Evolutionary conservation across 2,113 vertebrate species (phyloP), one percentile per base, ranked within the genome.

Genomic region (Corythornis vintsioides): DNA sequence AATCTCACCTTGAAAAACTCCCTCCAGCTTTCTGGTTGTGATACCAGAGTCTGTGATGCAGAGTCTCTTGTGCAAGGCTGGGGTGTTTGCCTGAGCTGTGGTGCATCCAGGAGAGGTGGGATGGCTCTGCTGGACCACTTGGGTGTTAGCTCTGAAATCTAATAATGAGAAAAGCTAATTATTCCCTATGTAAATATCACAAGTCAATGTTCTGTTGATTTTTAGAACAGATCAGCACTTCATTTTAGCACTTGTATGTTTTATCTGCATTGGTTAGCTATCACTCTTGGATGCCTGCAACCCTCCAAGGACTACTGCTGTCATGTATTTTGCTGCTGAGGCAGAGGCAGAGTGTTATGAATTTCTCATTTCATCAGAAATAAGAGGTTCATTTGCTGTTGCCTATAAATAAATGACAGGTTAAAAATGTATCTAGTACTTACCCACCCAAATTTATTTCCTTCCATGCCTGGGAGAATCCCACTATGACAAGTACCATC

Each of bases 81-180:
- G 0, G 3, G 6, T 14, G 31, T 47, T 63, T 69, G 33, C 61
- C 61, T 10, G 22, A 69, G 69, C 6, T 1, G 0, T 29, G 80
- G 29, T 15, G 17, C 55, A n/a, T 7, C 45, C 7, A 1, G 33
- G 47, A 65, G 74, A 59, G 45, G 35, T 40, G 52, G 33, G 47
- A 8, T 35, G 42, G 24, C 71, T 75, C 55, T 87, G 50, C 31
- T 85, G 75, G 76, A 33, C 65, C 26, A 43, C 22, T 15, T 55
- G 61, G 29, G n/a, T 56, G 57, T 40, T 48, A 52, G 50, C 43
- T 80, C 43, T 40, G 60, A 92, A 74, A 83, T 40, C 31, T 86
- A 76, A 42, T 79, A 87, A 89, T 18, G 69, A 57, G 76, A 74
- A 6, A 28, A 96, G 38, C 74, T 83, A 87, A 90, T 87, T 93